These are phyloP conservation scores for Leptopterna dolabrata DNA, from an alignment of 2,888 invertebrate species.

Conservation along the genomic window DNA sequence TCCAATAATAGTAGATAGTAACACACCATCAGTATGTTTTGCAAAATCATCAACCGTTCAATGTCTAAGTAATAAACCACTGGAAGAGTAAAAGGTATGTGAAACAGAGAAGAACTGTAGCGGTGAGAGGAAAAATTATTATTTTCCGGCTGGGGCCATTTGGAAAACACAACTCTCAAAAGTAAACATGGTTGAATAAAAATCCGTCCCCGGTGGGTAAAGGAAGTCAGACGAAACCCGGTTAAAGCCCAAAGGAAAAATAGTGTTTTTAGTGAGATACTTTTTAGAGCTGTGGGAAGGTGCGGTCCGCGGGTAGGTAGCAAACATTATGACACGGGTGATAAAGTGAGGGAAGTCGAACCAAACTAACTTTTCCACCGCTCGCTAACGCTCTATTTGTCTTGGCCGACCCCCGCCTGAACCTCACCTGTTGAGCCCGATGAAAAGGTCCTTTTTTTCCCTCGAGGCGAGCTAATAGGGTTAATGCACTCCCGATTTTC, in stretches of 20 bases:
- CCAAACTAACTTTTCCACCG: slow-evolving; percentile 17
- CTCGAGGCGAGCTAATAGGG: background rate
- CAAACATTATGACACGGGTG: slow-evolving; percentile 29
- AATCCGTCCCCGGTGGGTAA: background rate
- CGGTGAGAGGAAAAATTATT: background rate
- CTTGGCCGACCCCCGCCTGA: background rate
- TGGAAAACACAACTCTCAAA: background rate
- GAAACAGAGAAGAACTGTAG: background rate
- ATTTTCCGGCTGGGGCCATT: background rate
- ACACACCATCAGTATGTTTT: too few relatives aligned
- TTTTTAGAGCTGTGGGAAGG: background rate
- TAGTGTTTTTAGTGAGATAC: slow-evolving; percentile 10
- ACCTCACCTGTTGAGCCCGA: slow-evolving; percentile 8
- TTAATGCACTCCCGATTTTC: background rate
- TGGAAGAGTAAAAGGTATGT: background rate
- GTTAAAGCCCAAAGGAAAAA: background rate
- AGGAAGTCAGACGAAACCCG: background rate
- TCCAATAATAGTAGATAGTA: too few relatives aligned
- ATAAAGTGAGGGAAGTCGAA: slow-evolving; percentile 19
- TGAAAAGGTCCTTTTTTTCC: background rate
- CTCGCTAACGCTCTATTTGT: slow-evolving; percentile 31
- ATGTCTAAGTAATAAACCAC: background rate
- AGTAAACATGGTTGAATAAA: slow-evolving; percentile 20
- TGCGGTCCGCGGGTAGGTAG: background rate
- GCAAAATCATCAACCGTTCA: too few relatives aligned